phyloP scores from a whole-genome alignment of 2,113 vertebrate genomes.

The Oceanites oceanicus region DNA sequence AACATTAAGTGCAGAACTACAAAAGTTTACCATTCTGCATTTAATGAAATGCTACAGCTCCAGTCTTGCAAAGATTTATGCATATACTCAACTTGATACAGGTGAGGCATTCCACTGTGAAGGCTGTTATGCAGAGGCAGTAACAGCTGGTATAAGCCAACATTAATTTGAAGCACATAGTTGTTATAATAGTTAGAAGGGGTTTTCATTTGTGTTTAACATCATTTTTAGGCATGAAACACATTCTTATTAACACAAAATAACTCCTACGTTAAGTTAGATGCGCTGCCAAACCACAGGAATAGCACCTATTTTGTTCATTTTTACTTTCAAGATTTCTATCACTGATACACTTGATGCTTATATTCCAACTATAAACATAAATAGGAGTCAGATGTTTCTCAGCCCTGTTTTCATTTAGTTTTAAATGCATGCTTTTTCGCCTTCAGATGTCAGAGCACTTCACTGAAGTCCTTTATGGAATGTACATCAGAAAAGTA shows the following conservation, averaged over 20 bases:
- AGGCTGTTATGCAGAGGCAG: background rate
- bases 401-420: background rate
- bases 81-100: background rate
- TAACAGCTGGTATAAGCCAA: background rate
- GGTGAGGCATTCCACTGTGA: background rate
- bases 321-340: background rate
- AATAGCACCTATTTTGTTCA: background rate
- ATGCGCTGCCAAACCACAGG: background rate
- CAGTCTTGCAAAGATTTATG: background rate
- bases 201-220: background rate
- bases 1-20: background rate
- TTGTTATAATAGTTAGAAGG: background rate
- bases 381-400: background rate
- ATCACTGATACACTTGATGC: background rate
- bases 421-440: background rate
- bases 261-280: background rate
- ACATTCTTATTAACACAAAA: background rate
- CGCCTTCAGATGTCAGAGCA: background rate
- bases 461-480: background rate
- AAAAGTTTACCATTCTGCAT: background rate
- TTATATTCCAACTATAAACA: background rate
- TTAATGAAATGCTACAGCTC: background rate
- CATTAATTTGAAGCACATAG: background rate
- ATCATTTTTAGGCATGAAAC: background rate
- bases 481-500: background rate